Evolutionary conservation across 2,797 vertebrate species (phyloP).

Genomic region (Rhynchonycteris naso): DNA sequence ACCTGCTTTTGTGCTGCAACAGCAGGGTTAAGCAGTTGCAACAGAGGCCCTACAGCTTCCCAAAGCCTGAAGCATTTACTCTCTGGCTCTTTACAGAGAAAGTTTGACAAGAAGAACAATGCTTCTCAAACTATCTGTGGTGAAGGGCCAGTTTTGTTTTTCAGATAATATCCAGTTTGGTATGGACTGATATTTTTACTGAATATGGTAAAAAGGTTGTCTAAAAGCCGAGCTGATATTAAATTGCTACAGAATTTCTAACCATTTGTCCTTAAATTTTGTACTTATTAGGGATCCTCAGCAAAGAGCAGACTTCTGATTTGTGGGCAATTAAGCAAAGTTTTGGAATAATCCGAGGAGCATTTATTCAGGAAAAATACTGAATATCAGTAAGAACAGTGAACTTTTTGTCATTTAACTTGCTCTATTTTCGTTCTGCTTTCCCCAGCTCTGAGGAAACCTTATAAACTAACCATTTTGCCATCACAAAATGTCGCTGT

Average conservation of each 20-base stretch:
- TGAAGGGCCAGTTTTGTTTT: neutral
- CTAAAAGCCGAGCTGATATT: neutral
- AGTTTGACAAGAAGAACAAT: neutral
- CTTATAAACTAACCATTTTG: neutral
- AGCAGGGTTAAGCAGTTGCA: neutral
- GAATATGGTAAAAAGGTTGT: slow-evolving; percentile 22
- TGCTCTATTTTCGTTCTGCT: neutral
- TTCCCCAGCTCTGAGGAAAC: neutral
- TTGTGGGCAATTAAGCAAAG: neutral
- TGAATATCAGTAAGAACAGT: neutral
- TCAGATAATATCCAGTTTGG: neutral
- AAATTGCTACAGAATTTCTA: neutral
- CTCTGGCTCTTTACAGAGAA: neutral
- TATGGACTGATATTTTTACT: slow-evolving; percentile 6
- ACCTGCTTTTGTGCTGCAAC: neutral
- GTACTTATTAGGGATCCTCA: neutral
- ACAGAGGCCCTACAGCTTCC: neutral
- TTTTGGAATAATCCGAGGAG: neutral
- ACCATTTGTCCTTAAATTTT: slow-evolving; percentile 17
- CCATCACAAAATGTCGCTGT: neutral
- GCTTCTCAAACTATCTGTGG: neutral
- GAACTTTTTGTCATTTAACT: neutral
- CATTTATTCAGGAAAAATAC: neutral
- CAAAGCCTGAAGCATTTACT: neutral
- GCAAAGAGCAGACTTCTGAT: neutral